Evolutionary conservation across 2,113 vertebrate genomes (phyloP).

Genomic region (Redunca redunca): DNA sequence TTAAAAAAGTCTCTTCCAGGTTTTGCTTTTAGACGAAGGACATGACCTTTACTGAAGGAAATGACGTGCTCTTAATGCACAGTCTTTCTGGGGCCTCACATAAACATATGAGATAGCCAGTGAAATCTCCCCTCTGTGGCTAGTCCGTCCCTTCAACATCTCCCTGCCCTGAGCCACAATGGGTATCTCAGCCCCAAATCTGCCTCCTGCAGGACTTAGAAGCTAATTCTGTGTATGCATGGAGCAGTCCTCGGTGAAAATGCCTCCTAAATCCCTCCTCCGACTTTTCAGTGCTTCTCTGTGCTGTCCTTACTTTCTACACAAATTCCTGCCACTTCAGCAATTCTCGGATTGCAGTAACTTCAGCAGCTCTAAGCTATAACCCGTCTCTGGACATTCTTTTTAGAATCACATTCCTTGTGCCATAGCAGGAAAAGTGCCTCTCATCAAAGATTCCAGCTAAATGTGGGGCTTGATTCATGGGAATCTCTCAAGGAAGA

Average conservation of each 20-base stretch:
- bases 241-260: neutral
- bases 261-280: neutral
- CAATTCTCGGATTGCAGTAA: neutral
- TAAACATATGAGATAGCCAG: neutral
- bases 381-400: neutral
- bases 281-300: neutral
- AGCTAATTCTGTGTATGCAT: rapidly evolving
- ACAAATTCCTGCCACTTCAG: no score
- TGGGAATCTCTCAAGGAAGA: neutral
- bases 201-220: neutral
- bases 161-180: neutral
- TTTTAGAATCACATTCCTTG: neutral
- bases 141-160: neutral
- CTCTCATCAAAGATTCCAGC: neutral
- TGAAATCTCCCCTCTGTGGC: neutral
- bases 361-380: neutral
- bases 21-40: neutral
- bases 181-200: no score
- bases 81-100: neutral
- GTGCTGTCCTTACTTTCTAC: neutral
- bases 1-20: neutral
- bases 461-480: neutral
- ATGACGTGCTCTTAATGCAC: neutral
- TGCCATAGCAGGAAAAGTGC: neutral
- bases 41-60: neutral